These are phyloP conservation scores for Leucopternis melanops DNA, from an alignment of 2,113 vertebrate genomes.

Conservation along the genomic window DNA sequence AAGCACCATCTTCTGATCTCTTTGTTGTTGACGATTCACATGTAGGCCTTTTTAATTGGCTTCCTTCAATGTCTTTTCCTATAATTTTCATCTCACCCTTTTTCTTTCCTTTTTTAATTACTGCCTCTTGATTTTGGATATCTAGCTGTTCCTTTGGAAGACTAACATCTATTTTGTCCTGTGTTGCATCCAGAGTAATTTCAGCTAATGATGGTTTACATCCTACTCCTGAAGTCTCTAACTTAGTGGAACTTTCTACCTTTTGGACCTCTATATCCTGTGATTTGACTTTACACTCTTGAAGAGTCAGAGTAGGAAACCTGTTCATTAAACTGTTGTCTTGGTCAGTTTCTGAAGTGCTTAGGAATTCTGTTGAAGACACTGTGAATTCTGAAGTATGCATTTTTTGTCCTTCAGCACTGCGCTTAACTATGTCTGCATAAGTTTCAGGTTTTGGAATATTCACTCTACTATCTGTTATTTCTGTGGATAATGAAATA, in stretches of 20 bases:
- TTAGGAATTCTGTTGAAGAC: neutral
- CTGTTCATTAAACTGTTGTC: neutral
- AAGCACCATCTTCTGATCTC: neutral
- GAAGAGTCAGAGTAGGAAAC: neutral
- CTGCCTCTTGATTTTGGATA: neutral
- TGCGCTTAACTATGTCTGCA: neutral
- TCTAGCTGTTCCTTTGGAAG: neutral
- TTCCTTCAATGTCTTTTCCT: conserved; percentile 10
- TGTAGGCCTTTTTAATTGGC: neutral
- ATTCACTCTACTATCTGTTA: neutral
- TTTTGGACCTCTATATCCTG: neutral
- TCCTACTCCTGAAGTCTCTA: neutral
- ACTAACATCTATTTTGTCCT: neutral
- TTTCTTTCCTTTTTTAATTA: neutral
- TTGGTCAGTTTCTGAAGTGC: neutral
- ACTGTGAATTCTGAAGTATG: neutral
- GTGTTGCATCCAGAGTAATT: neutral
- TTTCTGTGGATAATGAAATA: neutral
- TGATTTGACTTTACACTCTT: neutral
- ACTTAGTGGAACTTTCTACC: neutral
- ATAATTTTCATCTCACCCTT: neutral
- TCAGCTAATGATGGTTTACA: neutral
- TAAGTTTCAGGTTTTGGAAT: neutral
- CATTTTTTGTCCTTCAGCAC: neutral
- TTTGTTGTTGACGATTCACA: neutral